These are phyloP conservation scores for Brachionus rubens DNA, from an alignment of 1,140 invertebrate genomes.

Conservation along the genomic window DNA sequence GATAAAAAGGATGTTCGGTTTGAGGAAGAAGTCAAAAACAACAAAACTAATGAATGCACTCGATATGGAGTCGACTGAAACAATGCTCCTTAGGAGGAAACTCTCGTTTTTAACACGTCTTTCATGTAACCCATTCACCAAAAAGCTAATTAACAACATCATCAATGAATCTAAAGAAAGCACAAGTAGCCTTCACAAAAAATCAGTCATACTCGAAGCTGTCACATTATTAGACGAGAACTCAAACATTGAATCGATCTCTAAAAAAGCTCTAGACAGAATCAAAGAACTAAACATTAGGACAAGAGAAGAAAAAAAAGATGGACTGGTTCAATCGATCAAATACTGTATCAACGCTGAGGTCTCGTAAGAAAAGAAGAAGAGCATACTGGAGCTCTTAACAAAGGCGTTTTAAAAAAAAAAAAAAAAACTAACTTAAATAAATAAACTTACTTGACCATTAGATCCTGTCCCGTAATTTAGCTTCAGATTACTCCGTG, in stretches of 20 bases:
- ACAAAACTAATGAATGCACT: too few relatives aligned
- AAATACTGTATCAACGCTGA: not conserved
- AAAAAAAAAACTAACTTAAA: too few relatives aligned
- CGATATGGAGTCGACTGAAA: too few relatives aligned
- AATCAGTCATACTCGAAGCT: not conserved
- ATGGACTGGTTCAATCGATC: not conserved
- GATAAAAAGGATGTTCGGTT: not conserved
- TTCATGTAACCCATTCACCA: not conserved
- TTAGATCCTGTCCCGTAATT: too few relatives aligned
- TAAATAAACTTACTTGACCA: too few relatives aligned
- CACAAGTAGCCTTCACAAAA: not conserved
- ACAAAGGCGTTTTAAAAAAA: too few relatives aligned
- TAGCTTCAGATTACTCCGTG: too few relatives aligned
- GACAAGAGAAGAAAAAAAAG: constrained; percentile 1
- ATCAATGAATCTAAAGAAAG: not conserved
- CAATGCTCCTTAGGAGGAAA: not conserved
- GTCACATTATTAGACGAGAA: not conserved
- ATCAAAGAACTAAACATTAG: not conserved
- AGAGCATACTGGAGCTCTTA: too few relatives aligned
- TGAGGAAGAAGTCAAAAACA: too few relatives aligned
- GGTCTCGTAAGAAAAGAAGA: too few relatives aligned
- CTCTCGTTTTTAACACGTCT: not conserved
- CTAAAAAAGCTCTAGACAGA: not conserved
- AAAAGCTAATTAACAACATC: not conserved
- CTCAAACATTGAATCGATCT: not conserved